Conservation (phyloP, 2,888 invertebrate species). For the Noctua pronuba region DNA sequence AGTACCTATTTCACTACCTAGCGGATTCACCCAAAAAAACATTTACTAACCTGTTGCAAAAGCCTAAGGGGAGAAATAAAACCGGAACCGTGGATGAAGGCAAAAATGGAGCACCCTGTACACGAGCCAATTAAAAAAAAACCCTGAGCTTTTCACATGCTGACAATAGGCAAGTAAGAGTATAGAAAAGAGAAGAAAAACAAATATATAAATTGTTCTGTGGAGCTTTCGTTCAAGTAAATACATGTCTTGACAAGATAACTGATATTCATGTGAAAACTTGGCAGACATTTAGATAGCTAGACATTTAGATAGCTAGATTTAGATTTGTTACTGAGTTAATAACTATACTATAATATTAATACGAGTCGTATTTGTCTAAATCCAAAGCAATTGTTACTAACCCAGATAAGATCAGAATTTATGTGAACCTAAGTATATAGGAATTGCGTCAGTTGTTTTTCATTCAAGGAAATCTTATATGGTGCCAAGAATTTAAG, state of each 20-base stretch:
- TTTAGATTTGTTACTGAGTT: slow-evolving; percentile 45
- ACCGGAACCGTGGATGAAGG: neutral
- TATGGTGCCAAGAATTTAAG: slow-evolving; percentile 42
- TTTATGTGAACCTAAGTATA: slow-evolving; percentile 21
- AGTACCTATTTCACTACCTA: neutral
- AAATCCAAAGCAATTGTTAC: slow-evolving; percentile 35
- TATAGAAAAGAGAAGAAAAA: slow-evolving; percentile 24
- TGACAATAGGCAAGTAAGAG: slow-evolving; percentile 4
- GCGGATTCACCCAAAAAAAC: neutral
- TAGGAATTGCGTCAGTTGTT: slow-evolving; percentile 27
- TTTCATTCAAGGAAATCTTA: slow-evolving; percentile 44
- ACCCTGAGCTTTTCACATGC: neutral
- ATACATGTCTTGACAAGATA: slow-evolving; percentile 46
- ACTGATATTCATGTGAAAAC: slow-evolving; percentile 52
- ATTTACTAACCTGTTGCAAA: slow-evolving; percentile 23
- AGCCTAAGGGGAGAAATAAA: slow-evolving; percentile 26
- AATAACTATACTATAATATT: slow-evolving; percentile 51
- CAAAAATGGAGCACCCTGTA: neutral
- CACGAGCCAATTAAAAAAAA: slow-evolving; percentile 19
- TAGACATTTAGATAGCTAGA: slow-evolving; percentile 10
- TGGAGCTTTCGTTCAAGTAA: slow-evolving; percentile 31
- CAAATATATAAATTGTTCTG: slow-evolving; percentile 34
- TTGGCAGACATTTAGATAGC: slow-evolving; percentile 47
- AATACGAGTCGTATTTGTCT: slow-evolving; percentile 42
- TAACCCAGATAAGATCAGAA: slow-evolving; percentile 35